A percentile compares a stretch with the other conserved stretches of the same genome.
phyloP scores from a whole-genome alignment of 2,113 vertebrate species.

The Donacobius atricapilla region DNA sequence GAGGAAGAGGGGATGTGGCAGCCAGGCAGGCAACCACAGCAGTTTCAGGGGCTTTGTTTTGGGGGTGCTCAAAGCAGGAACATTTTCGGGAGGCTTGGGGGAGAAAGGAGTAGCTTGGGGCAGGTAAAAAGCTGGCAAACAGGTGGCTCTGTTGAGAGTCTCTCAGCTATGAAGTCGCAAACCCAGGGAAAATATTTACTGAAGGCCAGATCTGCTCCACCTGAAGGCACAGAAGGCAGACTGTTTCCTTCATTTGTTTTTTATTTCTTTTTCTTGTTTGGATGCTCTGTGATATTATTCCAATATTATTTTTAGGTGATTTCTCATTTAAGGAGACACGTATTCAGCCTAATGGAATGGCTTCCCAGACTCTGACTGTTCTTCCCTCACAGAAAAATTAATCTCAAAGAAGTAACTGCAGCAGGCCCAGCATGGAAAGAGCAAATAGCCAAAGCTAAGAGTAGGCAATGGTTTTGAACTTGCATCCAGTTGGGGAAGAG shows the following conservation, averaged over 20 bases:
- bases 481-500: background rate
- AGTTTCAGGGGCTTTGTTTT: background rate
- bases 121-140: background rate
- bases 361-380: background rate
- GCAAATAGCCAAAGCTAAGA: background rate
- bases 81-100: background rate
- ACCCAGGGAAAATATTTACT: background rate
- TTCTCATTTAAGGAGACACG: background rate
- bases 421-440: background rate
- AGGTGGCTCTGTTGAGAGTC: background rate
- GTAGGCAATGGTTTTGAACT: background rate
- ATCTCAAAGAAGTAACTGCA: background rate
- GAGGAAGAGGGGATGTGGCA: background rate
- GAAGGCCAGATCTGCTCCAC: constrained; percentile 13
- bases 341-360: background rate
- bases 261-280: constrained; percentile 21
- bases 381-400: background rate
- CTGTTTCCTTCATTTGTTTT: constrained; percentile 1
- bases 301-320: background rate
- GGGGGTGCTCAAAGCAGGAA: background rate
- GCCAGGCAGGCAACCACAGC: background rate
- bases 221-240: constrained; percentile 9
- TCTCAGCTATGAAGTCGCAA: background rate
- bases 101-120: background rate
- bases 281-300: constrained; percentile 16